Evolutionary conservation across 2,888 invertebrate genomes (phyloP).

Genomic region (Synergus itoensis): DNA sequence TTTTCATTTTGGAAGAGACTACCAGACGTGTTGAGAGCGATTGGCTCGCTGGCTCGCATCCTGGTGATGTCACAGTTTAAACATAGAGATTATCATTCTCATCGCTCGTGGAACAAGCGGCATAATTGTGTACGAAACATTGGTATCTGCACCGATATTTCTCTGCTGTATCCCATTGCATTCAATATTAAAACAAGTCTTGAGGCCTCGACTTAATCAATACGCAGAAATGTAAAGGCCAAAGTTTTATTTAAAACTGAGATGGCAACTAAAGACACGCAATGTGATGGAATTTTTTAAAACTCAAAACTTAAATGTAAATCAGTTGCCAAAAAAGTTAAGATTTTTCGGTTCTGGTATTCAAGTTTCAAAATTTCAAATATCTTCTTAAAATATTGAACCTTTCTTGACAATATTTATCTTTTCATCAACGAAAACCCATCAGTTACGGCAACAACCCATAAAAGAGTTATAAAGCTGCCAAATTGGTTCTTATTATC

Average conservation of each 20-base stretch:
- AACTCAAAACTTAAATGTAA: not conserved
- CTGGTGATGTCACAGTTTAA: constrained; percentile 74
- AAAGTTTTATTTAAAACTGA: constrained; percentile 14
- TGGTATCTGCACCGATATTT: constrained; percentile 2
- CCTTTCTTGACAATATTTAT: no score
- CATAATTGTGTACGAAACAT: constrained; percentile 3
- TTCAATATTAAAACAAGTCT: constrained; percentile 19
- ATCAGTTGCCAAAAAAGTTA: not conserved
- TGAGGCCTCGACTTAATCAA: constrained; percentile 5
- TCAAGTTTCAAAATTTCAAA: not conserved
- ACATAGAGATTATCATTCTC: constrained; percentile 61
- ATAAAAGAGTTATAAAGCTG: not conserved
- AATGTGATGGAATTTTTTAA: not conserved
- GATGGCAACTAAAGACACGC: not conserved
- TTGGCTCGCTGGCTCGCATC: constrained; percentile 54
- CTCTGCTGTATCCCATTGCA: not conserved
- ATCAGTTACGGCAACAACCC: not conserved
- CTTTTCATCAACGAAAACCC: not conserved
- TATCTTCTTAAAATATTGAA: not conserved
- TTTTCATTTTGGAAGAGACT: not conserved
- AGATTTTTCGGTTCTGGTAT: not conserved
- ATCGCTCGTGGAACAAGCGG: not conserved
- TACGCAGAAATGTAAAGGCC: constrained; percentile 15
- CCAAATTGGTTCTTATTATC: not conserved
- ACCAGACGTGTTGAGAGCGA: not conserved